Base-by-base conservation (phyloP, 2,113 vertebrate genomes). In the Rhea pennata region DNA sequence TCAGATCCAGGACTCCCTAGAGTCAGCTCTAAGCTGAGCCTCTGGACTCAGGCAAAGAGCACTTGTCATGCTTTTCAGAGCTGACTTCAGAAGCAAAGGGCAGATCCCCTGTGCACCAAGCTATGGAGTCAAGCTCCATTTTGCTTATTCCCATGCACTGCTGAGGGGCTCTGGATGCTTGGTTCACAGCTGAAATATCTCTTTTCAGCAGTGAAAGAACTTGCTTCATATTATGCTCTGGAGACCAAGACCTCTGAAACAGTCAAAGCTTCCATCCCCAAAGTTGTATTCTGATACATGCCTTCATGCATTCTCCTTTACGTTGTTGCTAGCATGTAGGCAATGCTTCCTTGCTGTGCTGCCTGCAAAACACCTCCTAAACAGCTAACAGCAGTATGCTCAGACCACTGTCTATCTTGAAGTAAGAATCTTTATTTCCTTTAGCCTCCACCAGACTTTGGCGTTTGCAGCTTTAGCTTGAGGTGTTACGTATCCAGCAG, bases 401-500 rank as follows among this genome's bases (percentile, higher is more conserved):
- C 13, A 3, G 29, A 48, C n/a, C 23, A 48, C 65, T 48, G 46
- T n/a, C 64, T 14, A 15, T 48, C 58, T 48, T 7, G 23, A 21
- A 23, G 10, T 9, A 20, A 36, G 20, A 11, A 16, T 48, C 72
- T 84, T 12, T 21, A 12, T 15, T 64, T 70, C 29, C 22, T 15
- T 42, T 50, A 42, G n/a, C 48, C 10, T 56, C 20, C 56, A 21
- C 2, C n/a, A 2, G 39, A 23, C 2, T 22, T 36, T 13, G 3
- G 9, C 2, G 2, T 46, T n/a, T 15, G 54, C 79, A 76, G 33
- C 79, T 76, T 26, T 7, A 54, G 39, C 12, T 5, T 1, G 54
- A 69, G 39, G 21, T 5, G 33, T 11, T 9, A 6, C 0, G 9
- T 20, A 10, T 24, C 1, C 8, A 59, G 44, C 36, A 67, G 53